Evolutionary conservation across 2,113 vertebrate genomes (phyloP).

Genomic region (Zootoca vivipara): DNA sequence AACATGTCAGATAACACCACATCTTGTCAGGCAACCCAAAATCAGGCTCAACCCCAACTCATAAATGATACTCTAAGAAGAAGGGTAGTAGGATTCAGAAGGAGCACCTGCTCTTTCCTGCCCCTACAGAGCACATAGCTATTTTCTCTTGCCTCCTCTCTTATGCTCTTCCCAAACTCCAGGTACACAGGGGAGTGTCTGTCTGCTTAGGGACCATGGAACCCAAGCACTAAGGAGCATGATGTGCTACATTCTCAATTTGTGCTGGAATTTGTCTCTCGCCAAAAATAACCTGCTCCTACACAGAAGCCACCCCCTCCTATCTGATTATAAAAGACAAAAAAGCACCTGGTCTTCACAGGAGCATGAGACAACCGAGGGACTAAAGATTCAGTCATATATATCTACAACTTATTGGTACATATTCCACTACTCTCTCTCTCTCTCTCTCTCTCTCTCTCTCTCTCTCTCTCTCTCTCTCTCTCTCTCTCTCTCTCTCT

Average conservation of each 20-base stretch:
- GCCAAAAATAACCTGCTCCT: background rate
- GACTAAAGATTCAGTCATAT: background rate
- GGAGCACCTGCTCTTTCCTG: background rate
- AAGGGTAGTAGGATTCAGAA: background rate
- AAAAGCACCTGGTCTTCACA: background rate
- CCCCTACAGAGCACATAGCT: background rate
- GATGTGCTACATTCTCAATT: background rate
- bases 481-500: background rate
- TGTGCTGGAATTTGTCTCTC: background rate
- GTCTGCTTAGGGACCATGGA: background rate
- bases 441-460: too few relatives aligned
- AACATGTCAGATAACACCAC: background rate
- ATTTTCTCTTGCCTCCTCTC: background rate
- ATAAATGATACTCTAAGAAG: background rate
- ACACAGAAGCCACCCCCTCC: background rate
- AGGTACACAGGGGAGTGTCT: background rate
- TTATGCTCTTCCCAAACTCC: background rate
- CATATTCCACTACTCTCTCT: background rate
- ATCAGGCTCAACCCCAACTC: background rate
- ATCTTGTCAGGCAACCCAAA: background rate
- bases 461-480: background rate
- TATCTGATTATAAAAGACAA: background rate
- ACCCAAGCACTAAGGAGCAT: background rate
- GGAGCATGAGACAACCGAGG: background rate
- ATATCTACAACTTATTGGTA: accelerated